A percentile compares a stretch with the other conserved stretches of the same genome.
Evolutionary conservation across 2,797 vertebrate species (phyloP).

Genomic region (Coracias cyanogaster): DNA sequence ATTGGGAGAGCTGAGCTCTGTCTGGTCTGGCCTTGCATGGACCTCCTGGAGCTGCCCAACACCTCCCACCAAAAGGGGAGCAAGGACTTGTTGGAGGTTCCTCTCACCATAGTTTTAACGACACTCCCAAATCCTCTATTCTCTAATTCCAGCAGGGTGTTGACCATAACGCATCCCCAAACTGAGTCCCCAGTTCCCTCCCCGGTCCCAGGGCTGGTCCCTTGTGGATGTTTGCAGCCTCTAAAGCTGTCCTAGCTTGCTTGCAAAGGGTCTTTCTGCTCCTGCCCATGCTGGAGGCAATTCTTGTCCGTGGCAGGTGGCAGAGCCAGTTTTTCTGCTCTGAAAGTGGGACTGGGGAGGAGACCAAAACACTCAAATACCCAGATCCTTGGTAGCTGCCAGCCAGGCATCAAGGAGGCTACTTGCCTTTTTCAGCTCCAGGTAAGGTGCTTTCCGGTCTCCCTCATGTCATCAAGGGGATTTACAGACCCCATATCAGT

Average conservation of each 20-base stretch:
- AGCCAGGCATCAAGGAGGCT: background rate
- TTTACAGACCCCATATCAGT: background rate
- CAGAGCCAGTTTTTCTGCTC: constrained; percentile 59
- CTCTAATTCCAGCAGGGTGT: background rate
- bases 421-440: background rate
- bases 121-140: background rate
- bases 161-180: background rate
- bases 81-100: background rate
- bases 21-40: background rate
- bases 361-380: constrained; percentile 18
- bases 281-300: constrained; percentile 2
- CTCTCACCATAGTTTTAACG: background rate
- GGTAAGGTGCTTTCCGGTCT: background rate
- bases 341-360: constrained; percentile 33
- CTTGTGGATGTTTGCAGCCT: background rate
- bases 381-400: background rate
- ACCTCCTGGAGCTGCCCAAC: background rate
- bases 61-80: background rate
- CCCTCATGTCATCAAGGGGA: fast-evolving
- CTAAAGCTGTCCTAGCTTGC: background rate
- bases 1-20: background rate
- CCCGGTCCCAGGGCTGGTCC: background rate
- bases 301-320: background rate
- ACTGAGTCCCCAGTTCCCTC: background rate
- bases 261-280: background rate